Base-by-base conservation (phyloP, 1,140 invertebrate genomes). In the Caenorhabditis brenneri region DNA sequence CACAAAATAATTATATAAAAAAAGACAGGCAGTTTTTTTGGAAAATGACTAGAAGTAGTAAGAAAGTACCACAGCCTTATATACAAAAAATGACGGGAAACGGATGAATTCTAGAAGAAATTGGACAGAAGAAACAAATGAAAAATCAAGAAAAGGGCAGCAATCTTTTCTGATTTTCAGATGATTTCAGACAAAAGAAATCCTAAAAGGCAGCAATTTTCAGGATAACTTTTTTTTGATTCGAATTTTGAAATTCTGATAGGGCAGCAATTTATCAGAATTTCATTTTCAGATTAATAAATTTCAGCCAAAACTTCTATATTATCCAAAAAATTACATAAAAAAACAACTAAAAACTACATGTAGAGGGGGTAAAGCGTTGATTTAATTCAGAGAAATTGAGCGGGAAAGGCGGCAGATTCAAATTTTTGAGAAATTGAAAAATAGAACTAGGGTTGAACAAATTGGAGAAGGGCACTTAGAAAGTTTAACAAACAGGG, bases 381-480 rank as follows among this genome's bases (percentile, higher is more conserved):
- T n/a, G n/a, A n/a, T 74, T 74, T 74, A 74, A 74, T 12, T 74
- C 65, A 74, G 65, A 74, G 36, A 74, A 74, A 74, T 42, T 74
- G 36, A 74, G 36, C 65, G 58, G 15, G 31, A 29, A 7, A 6
- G 58, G 58, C 16, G 58, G 58, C 58, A 65, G 24, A 16, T 33
- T 33, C 29, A 65, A 65, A 74, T 42, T 46, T 24, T 74, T 42
- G 9, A 42, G 22, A 39, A 74, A n/a, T 42, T 6, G 15, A 42
- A 42, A 3, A 74, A 74, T 24, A 12, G 15, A 31, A 42, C 16
- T n/a, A 74, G 10, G 42, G 24, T 24, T 22, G 19, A 39, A 39
- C 27, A 42, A 42, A 74, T 74, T 24, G 22, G 12, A 65, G 31
- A 65, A 65, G 19, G 27, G 48, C 48, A 15, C 7, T 55, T 36